These are phyloP conservation scores for Stomatorhinus ivindoensis DNA, from an alignment of 2,113 vertebrate species.

Conservation along the genomic window DNA sequence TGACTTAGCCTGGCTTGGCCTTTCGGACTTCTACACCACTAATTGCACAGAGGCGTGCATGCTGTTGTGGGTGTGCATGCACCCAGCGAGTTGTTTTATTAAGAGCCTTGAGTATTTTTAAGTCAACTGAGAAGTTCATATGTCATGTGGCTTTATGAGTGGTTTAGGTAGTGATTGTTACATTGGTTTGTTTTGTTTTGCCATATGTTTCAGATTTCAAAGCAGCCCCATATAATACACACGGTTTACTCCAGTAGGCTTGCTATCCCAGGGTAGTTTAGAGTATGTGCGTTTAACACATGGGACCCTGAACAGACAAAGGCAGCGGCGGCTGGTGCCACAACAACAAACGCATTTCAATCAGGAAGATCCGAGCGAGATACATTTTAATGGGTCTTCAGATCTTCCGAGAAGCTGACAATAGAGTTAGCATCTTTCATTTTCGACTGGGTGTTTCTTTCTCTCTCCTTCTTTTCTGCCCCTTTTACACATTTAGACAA, in stretches of 20 bases:
- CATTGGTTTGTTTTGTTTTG: background rate
- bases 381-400: constrained; percentile 18
- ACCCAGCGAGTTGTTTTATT: background rate
- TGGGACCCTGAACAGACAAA: constrained; percentile 11
- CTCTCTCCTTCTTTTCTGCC: constrained; percentile 17
- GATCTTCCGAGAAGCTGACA: constrained; percentile 20
- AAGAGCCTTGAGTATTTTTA: background rate
- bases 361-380: constrained; percentile 8
- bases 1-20: background rate
- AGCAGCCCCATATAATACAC: background rate
- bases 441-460: constrained; percentile 7
- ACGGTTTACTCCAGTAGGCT: background rate
- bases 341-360: constrained; percentile 14
- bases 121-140: background rate
- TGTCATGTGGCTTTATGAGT: background rate
- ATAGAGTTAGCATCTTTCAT: constrained; percentile 24
- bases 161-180: background rate
- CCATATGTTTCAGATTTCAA: background rate
- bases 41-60: background rate
- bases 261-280: background rate
- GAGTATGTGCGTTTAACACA: background rate
- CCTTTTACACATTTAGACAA: constrained; percentile 54
- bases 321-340: background rate
- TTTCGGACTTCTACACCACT: background rate
- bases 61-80: background rate